Percentiles rank a stretch among this genome's conserved stretches.
Evolutionary conservation across 2,113 vertebrate species (phyloP).

Genomic region (Asarcornis scutulata): DNA sequence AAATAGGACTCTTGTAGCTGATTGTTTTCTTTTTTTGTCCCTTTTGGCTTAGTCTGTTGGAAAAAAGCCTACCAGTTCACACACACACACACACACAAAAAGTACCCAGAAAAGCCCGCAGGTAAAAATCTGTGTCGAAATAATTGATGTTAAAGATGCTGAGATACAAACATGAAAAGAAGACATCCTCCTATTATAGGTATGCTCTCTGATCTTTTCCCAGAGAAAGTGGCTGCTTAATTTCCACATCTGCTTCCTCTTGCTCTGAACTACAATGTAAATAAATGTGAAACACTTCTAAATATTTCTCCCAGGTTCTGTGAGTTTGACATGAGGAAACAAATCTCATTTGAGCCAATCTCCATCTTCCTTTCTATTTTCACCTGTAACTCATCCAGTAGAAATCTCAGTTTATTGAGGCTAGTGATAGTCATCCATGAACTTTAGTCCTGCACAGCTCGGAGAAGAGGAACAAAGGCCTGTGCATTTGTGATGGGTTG

Average conservation of each 20-base stretch:
- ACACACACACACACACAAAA: neutral
- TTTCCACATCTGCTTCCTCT: neutral
- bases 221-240: neutral
- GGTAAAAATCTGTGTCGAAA: constrained; percentile 11
- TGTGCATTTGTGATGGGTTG: neutral
- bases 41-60: constrained; percentile 6
- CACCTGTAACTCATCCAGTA: neutral
- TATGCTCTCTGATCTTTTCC: constrained; percentile 12
- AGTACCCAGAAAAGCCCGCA: neutral
- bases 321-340: neutral
- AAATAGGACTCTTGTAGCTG: neutral
- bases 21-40: constrained; percentile 7
- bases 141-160: neutral
- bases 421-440: fast-evolving
- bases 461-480: neutral
- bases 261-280: neutral
- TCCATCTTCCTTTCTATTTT: neutral
- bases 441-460: neutral
- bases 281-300: neutral
- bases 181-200: neutral
- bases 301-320: neutral
- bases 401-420: neutral
- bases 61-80: neutral
- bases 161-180: constrained; percentile 8
- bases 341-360: neutral